Evolutionary conservation across 2,113 vertebrate genomes (phyloP).

Genomic region (Uropsilus gracilis): DNA sequence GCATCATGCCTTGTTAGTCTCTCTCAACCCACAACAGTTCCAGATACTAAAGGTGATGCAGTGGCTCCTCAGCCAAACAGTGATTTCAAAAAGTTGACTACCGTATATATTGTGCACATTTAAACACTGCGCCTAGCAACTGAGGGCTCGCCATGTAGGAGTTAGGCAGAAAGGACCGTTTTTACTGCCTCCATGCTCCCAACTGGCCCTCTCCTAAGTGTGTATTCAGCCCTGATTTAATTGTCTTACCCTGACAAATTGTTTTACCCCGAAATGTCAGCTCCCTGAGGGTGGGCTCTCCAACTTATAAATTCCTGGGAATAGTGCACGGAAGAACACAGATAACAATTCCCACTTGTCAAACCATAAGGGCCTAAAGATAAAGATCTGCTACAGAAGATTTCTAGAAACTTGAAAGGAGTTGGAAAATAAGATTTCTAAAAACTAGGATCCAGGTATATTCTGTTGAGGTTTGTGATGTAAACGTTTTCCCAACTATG

Average conservation of each 20-base stretch:
- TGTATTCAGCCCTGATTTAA: background rate
- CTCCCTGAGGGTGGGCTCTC: background rate
- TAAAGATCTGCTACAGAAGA: background rate
- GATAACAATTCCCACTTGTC: background rate
- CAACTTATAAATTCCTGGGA: background rate
- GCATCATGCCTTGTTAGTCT: background rate
- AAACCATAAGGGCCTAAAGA: background rate
- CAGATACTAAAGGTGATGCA: background rate
- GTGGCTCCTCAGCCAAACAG: background rate
- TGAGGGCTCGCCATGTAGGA: background rate
- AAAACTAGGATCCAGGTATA: background rate
- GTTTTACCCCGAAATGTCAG: background rate
- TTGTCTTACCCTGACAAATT: too few relatives aligned
- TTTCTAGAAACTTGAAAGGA: background rate
- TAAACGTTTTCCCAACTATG: background rate
- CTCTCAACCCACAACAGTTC: background rate
- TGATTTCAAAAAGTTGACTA: background rate
- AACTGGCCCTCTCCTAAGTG: fast-evolving
- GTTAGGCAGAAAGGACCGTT: background rate
- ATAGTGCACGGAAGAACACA: background rate
- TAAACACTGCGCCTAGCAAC: background rate
- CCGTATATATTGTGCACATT: background rate
- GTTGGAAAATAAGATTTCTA: background rate
- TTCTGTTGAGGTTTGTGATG: background rate
- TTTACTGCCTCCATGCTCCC: background rate